A percentile compares a stretch with the other conserved stretches of the same genome.
Conservation (phyloP, 2,888 invertebrate species). For the Myopa testacea region DNA sequence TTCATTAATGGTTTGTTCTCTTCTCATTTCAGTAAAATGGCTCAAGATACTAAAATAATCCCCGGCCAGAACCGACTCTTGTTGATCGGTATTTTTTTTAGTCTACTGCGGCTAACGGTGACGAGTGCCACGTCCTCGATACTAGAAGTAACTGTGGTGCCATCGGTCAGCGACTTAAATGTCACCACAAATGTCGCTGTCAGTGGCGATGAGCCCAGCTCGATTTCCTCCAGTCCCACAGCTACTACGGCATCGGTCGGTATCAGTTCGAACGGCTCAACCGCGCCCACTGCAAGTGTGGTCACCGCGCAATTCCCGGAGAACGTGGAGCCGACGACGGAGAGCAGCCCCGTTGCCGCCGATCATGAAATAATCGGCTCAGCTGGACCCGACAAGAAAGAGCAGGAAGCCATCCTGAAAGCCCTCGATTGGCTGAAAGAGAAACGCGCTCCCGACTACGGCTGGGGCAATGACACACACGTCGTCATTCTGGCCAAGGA, state of each 20-base stretch:
- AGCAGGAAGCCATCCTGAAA: slow-evolving; percentile 66
- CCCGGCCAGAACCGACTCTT: background rate
- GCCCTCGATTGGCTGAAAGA: slow-evolving; percentile 81
- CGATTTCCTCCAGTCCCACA: slow-evolving; percentile 2
- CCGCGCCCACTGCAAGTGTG: background rate
- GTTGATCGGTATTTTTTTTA: slow-evolving; percentile 26
- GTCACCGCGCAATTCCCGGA: slow-evolving; percentile 8
- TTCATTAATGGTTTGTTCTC: background rate
- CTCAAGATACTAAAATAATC: slow-evolving; percentile 45
- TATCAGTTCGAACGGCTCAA: background rate
- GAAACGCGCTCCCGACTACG: slow-evolving; percentile 81
- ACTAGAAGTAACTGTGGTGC: slow-evolving; percentile 34
- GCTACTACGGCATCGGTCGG: background rate
- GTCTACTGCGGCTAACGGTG: slow-evolving; percentile 39
- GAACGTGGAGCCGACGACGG: background rate
- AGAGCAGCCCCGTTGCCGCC: slow-evolving; percentile 35
- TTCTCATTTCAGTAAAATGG: slow-evolving; percentile 48
- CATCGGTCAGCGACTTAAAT: slow-evolving; percentile 33
- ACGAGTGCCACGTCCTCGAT: slow-evolving; percentile 33
- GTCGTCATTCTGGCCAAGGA: slow-evolving; percentile 84
- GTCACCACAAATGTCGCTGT: slow-evolving; percentile 10
- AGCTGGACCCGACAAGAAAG: slow-evolving; percentile 66
- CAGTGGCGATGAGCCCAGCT: slow-evolving; percentile 13
- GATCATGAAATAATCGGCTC: slow-evolving; percentile 66
- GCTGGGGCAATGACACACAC: slow-evolving; percentile 88